Conservation (phyloP, 2,888 invertebrate species). For the Epistrophe eligans region DNA sequence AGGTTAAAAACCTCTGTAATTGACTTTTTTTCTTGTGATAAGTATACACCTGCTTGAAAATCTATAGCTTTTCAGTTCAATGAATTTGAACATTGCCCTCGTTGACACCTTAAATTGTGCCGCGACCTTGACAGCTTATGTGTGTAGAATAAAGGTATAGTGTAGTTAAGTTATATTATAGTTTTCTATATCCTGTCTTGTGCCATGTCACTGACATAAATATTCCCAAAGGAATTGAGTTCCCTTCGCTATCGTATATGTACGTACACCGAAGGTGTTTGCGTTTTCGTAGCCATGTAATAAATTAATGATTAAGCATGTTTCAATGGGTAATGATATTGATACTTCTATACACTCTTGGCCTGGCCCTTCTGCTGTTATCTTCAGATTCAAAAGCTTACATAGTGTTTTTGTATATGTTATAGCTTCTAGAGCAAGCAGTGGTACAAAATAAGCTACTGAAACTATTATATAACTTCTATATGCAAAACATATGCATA, state of each 20-base stretch:
- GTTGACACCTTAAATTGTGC: slow-evolving; percentile 36
- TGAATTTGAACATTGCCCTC: slow-evolving; percentile 24
- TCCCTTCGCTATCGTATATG: background rate
- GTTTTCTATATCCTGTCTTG: background rate
- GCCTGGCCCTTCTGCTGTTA: background rate
- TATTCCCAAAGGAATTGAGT: background rate
- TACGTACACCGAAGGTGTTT: slow-evolving; percentile 26
- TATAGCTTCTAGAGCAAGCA: background rate
- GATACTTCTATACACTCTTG: slow-evolving; percentile 10
- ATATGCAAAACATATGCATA: slow-evolving; percentile 32
- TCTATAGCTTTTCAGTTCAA: slow-evolving; percentile 29
- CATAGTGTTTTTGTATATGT: background rate
- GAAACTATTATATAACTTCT: background rate
- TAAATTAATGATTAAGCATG: slow-evolving; percentile 34
- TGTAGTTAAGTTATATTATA: background rate
- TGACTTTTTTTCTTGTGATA: background rate
- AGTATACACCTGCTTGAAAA: slow-evolving; percentile 2
- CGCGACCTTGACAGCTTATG: slow-evolving; percentile 15
- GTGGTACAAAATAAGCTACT: background rate
- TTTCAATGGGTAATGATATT: slow-evolving; percentile 31
- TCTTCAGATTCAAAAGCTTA: background rate
- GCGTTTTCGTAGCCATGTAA: slow-evolving; percentile 15
- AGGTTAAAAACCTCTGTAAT: background rate
- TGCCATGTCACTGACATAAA: slow-evolving; percentile 8
- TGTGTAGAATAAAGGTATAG: too few species aligned